Conservation (phyloP, 2,113 vertebrate species). For the Jaculus jaculus region DNA sequence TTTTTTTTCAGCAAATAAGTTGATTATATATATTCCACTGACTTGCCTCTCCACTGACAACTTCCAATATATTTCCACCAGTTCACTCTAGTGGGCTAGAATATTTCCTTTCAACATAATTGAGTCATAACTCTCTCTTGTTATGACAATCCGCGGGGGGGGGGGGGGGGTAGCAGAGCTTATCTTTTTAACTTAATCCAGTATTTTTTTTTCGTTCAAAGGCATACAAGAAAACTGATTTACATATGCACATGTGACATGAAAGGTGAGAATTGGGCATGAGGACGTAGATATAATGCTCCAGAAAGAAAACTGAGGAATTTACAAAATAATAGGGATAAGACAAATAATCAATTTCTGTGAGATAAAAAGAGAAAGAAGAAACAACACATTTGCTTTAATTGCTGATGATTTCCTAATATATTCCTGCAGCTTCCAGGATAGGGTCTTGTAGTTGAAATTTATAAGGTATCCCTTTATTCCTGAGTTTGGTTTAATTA, state of each 20-base stretch:
- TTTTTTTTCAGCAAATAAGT: too few relatives aligned
- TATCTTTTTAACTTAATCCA: not conserved
- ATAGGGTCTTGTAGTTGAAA: not conserved
- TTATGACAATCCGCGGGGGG: not conserved
- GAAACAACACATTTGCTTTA: not conserved
- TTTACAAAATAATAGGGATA: not conserved
- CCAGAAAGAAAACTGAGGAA: not conserved
- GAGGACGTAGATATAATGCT: not conserved
- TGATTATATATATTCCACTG: too few relatives aligned
- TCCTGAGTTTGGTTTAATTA: not conserved
- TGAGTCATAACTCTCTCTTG: not conserved
- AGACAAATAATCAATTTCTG: not conserved
- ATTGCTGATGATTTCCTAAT: not conserved
- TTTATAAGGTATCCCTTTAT: not conserved
- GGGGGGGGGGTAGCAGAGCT: too few relatives aligned
- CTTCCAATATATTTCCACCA: not conserved
- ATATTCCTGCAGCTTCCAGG: accelerated
- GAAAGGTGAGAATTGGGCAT: not conserved
- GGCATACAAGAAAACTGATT: not conserved
- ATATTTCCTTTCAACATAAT: not conserved
- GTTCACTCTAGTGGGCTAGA: not conserved
- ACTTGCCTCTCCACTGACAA: not conserved
- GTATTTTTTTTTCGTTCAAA: not conserved
- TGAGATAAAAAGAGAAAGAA: not conserved
- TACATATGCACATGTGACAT: not conserved